These are phyloP conservation scores for Tenthredo distinguenda DNA, from an alignment of 2,888 invertebrate genomes.

Conservation along the genomic window DNA sequence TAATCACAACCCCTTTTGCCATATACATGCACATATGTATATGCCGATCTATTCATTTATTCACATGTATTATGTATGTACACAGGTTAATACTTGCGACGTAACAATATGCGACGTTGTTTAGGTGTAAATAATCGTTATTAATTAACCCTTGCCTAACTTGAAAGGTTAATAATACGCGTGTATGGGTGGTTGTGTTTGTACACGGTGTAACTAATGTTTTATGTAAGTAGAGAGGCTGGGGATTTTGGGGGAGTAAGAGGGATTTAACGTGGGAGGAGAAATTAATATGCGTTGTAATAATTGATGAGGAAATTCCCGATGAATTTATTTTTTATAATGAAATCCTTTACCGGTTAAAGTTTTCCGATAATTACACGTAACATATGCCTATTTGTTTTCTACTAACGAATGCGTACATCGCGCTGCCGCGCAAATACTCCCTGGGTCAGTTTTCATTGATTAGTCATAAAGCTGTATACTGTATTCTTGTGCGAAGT, in stretches of 20 bases:
- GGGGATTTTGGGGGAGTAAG: not conserved
- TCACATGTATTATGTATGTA: not conserved
- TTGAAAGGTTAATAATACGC: not conserved
- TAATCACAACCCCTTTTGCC: conserved; percentile 32
- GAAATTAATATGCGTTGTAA: not conserved
- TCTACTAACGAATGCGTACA: not conserved
- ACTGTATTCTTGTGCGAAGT: not conserved
- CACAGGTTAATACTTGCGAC: not conserved
- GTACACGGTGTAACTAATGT: not conserved
- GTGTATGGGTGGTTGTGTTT: not conserved
- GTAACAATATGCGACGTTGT: conserved; percentile 3
- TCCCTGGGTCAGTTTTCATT: conserved; percentile 23
- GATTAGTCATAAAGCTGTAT: conserved; percentile 16
- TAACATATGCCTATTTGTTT: not conserved
- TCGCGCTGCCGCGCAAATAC: not conserved
- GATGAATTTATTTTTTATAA: not conserved
- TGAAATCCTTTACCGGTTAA: not conserved
- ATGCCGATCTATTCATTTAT: not conserved
- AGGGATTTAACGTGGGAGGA: not conserved
- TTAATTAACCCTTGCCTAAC: not conserved
- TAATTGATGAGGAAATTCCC: not conserved
- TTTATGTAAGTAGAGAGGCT: not conserved
- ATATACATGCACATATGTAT: not conserved
- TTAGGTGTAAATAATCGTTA: not conserved
- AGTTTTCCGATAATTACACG: not conserved